Percentiles rank a stretch among this genome's conserved stretches.
phyloP scores from a whole-genome alignment of 2,888 invertebrate genomes.

The Catonia carolina region DNA sequence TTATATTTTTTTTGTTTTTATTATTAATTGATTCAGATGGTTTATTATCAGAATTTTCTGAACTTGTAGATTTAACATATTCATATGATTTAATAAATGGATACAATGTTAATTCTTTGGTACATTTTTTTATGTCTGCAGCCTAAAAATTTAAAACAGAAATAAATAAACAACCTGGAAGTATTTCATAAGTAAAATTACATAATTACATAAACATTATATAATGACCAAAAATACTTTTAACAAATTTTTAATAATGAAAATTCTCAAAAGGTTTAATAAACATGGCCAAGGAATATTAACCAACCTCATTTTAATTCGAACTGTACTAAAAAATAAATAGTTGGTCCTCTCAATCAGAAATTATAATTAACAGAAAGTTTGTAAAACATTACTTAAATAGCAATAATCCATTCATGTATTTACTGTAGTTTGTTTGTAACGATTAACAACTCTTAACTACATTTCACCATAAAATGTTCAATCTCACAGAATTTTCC shows the following conservation, averaged over 20 bases:
- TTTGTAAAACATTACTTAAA: no score
- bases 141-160: conserved; percentile 19
- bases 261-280: no score
- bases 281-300: no score
- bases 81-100: conserved; percentile 28
- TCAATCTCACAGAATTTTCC: no score
- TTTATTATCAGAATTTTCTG: conserved; percentile 10
- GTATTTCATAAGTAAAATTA: background rate
- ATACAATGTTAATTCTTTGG: conserved; percentile 23
- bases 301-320: no score
- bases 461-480: no score
- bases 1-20: conserved; percentile 3
- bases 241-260: background rate
- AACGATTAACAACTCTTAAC: no score
- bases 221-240: background rate
- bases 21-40: conserved; percentile 1
- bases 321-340: no score
- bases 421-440: no score
- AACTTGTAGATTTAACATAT: conserved; percentile 20
- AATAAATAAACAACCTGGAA: background rate
- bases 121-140: conserved; percentile 28
- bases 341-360: no score
- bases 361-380: no score
- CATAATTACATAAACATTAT: background rate
- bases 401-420: no score